Base-by-base conservation (phyloP, 2,888 invertebrate species). In the Aethes cnicana region DNA sequence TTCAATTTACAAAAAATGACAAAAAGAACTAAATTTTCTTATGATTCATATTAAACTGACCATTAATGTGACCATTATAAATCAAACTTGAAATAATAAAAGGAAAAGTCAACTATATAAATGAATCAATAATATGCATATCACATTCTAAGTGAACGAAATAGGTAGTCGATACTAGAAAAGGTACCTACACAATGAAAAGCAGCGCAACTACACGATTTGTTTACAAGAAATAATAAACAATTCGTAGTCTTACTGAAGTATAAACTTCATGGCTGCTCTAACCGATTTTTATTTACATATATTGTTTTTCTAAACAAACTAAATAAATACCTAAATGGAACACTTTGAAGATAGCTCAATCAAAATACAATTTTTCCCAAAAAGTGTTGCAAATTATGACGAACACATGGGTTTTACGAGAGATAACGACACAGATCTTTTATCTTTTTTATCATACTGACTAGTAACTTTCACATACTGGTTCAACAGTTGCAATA, bases 151-250 rank as follows among this genome's bases (percentile, higher is more conserved):
- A n/a, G n/a, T n/a, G n/a, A n/a, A n/a, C n/a, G n/a, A n/a, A 17
- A 32, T n/a, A 3, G 32, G 14, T 18, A 39, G 2, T 33, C 32
- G 12, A 33, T 18, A 28, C 17, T 28, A 30, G 11, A 46, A 37
- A n/a, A n/a, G n/a, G n/a, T n/a, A n/a, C n/a, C n/a, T 52, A 37
- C 44, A 52, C 46, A 39, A 36, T 16, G 8, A n/a, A 12, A 9
- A 39, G 56, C 64, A 73, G 68, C 64, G 54, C 57, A 69, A 81
- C 84, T 85, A 84, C 81, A 62, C 59, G 49, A 76, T 74, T 74
- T 74, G 74, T 88, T 87, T 86, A 76, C 64, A 46, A 16, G 3
- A 46, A 47, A 53, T 53, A 43, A 65, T 77, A 87, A 88, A 87
- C 75, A 83, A 75, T 72, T 65, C 72, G 76, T 87, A 87, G 82